phyloP scores from a whole-genome alignment of 2,113 vertebrate genomes.

The Halichoerus grypus region DNA sequence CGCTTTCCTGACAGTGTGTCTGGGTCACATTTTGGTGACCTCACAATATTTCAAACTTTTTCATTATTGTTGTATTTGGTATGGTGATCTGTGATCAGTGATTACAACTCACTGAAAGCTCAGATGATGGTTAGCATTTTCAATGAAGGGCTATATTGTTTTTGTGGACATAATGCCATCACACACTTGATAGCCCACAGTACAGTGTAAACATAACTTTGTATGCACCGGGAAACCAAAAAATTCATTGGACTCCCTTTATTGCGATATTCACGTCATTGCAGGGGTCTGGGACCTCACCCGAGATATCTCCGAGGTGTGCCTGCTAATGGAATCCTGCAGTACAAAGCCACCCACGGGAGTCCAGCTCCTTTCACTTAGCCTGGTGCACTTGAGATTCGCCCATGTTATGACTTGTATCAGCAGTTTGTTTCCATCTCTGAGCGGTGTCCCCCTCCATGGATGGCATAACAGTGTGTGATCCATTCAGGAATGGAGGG shows the following conservation, averaged over 20 bases:
- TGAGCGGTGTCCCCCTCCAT: not conserved
- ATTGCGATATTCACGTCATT: not conserved
- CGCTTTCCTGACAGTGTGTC: not conserved
- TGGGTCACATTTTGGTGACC: not conserved
- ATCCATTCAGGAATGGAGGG: not conserved
- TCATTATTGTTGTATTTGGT: not conserved
- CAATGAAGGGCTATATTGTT: not conserved
- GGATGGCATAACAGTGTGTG: not conserved
- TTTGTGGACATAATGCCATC: not conserved
- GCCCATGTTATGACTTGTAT: not conserved
- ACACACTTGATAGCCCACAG: not conserved
- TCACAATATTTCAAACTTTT: not conserved
- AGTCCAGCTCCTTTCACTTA: not conserved
- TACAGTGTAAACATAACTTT: not conserved
- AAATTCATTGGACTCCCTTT: not conserved
- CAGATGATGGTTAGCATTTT: not conserved
- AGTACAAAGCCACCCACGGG: rapidly evolving
- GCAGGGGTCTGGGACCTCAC: not conserved
- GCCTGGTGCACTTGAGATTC: not conserved
- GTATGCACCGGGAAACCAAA: not conserved
- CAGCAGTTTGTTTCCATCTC: not conserved
- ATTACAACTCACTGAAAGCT: not conserved
- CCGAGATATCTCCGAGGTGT: not conserved
- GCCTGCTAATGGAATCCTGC: not conserved
- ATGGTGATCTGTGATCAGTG: not conserved